Conservation (phyloP, 2,113 vertebrate species). For the Aptenodytes patagonicus region DNA sequence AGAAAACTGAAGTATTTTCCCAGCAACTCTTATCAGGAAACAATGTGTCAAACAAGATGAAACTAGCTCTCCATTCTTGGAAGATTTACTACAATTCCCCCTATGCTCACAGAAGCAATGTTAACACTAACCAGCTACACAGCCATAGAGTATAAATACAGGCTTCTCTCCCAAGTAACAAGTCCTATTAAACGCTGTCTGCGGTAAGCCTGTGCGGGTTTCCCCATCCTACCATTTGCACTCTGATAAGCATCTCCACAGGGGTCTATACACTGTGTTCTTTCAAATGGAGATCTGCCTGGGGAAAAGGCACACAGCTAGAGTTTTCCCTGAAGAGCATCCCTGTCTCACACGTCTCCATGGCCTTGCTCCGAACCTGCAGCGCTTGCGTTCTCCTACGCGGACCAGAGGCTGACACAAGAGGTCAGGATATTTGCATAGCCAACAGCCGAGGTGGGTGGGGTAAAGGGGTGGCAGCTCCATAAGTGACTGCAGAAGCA, state of each 20-base stretch:
- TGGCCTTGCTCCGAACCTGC: not conserved
- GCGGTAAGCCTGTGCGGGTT: not conserved
- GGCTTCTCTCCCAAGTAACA: constrained; percentile 13
- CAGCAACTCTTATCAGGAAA: constrained; percentile 70
- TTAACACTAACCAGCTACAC: constrained; percentile 49
- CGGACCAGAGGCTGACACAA: fast-evolving
- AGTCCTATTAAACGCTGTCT: not conserved
- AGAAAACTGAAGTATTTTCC: constrained; percentile 65
- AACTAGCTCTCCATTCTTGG: constrained; percentile 41
- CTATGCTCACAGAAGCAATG: constrained; percentile 37
- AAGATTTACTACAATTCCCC: constrained; percentile 64
- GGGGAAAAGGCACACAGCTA: not conserved
- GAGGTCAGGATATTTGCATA: fast-evolving
- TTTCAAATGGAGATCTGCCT: not conserved
- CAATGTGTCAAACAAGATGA: constrained; percentile 69
- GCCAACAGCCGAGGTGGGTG: not conserved
- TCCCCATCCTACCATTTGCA: not conserved
- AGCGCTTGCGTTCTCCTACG: fast-evolving
- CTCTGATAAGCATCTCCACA: not conserved
- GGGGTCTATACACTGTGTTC: not conserved
- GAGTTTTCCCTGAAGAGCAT: not conserved
- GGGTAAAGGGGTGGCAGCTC: not conserved
- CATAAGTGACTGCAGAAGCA: fast-evolving
- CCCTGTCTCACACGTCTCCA: not conserved
- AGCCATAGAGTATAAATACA: not conserved